phyloP scores from a whole-genome alignment of 2,113 vertebrate genomes.

The Ammodytes dubius region DNA sequence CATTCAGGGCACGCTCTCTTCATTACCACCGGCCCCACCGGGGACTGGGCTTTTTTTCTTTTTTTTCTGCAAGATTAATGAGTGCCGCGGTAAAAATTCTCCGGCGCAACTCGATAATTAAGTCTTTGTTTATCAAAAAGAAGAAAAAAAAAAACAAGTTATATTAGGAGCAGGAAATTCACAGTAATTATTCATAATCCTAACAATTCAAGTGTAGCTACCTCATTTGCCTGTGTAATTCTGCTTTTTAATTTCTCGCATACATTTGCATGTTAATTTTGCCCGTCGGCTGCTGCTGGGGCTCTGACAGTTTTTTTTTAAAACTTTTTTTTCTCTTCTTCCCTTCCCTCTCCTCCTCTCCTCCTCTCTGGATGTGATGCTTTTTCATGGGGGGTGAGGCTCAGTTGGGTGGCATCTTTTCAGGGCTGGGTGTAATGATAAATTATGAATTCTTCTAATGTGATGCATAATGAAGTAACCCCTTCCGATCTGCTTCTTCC shows the following conservation, averaged over 20 bases:
- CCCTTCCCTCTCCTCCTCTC: conserved; percentile 26
- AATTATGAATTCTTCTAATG: conserved; percentile 99
- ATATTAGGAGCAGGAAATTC: conserved; percentile 99
- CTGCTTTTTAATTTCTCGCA: conserved; percentile 99
- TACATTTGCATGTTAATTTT: conserved; percentile 99
- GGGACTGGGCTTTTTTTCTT: conserved; percentile 87
- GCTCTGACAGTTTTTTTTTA: conserved; percentile 93
- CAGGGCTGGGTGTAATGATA: conserved; percentile 97
- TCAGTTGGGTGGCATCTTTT: conserved; percentile 97
- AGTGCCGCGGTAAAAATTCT: conserved; percentile 97
- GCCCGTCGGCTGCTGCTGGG: conserved; percentile 96
- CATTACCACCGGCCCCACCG: conserved; percentile 96
- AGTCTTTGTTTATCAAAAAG: conserved; percentile 99
- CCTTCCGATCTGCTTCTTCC: conserved; percentile 89
- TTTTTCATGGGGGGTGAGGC: conserved; percentile 93
- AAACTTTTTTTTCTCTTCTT: conserved; percentile 2
- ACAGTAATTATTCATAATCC: conserved; percentile 99
- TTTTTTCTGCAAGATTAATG: conserved; percentile 99
- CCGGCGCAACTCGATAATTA: conserved; percentile 99
- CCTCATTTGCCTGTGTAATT: conserved; percentile 99
- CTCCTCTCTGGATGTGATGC: conserved; percentile 84
- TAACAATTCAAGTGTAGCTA: conserved; percentile 99
- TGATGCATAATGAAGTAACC: conserved; percentile 98
- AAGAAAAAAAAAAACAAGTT: conserved; percentile 92
- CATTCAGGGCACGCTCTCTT: conserved; percentile 99